Evolutionary conservation across 2,113 vertebrate genomes (phyloP).

Genomic region (Scartelaos histophorus): DNA sequence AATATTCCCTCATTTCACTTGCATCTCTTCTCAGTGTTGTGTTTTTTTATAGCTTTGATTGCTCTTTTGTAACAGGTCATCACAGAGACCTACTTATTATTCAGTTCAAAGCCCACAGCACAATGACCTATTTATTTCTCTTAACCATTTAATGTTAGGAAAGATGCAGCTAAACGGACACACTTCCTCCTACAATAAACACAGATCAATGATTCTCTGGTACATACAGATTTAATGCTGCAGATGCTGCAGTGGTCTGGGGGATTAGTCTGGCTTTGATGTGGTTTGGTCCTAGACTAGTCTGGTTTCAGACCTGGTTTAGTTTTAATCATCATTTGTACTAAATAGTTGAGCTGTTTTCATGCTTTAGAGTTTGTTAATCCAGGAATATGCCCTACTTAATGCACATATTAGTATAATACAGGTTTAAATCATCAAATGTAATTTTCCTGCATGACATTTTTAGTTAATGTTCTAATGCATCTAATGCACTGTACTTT

Average conservation of each 20-base stretch:
- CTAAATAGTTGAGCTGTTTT: no score
- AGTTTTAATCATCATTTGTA: neutral
- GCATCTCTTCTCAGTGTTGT: neutral
- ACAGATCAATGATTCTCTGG: neutral
- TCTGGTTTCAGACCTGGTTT: neutral
- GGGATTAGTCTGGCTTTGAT: no score
- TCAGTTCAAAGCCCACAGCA: neutral
- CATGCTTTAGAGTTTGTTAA: neutral
- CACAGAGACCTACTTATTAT: slow-evolving; percentile 4
- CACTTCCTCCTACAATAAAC: neutral
- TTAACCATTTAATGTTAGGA: neutral
- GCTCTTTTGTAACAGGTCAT: neutral
- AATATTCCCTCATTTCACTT: neutral
- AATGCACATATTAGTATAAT: neutral
- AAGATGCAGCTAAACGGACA: neutral
- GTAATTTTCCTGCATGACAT: no score
- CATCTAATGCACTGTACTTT: neutral
- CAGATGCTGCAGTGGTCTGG: neutral
- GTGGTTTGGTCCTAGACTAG: neutral
- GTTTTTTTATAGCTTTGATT: neutral
- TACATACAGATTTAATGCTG: neutral
- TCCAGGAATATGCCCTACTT: neutral
- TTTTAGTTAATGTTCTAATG: neutral
- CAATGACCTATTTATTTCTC: neutral
- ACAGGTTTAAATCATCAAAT: no score